These are phyloP conservation scores for Chrysomela aeneicollis DNA, from an alignment of 2,888 invertebrate species.

Conservation along the genomic window DNA sequence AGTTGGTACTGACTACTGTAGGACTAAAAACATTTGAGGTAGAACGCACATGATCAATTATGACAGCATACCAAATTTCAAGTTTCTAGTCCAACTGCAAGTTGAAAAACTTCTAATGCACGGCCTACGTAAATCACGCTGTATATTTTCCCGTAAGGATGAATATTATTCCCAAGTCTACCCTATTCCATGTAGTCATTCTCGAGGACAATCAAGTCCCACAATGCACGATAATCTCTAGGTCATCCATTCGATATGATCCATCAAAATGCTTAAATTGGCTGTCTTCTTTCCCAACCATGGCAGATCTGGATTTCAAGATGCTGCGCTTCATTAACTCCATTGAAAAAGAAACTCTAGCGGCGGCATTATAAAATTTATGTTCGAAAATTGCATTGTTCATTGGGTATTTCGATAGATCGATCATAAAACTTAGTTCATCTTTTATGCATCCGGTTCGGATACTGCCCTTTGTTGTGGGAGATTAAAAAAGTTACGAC, in stretches of 20 bases:
- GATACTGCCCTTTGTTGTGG: conserved; percentile 16
- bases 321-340: not conserved
- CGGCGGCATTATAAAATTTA: conserved; percentile 31
- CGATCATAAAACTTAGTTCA: conserved; percentile 34
- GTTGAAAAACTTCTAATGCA: too few relatives aligned
- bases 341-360: not conserved
- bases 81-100: too few relatives aligned
- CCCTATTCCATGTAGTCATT: too few relatives aligned
- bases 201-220: too few relatives aligned
- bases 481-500: conserved; percentile 3
- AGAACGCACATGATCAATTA: too few relatives aligned
- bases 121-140: too few relatives aligned
- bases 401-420: conserved; percentile 43
- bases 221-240: too few relatives aligned
- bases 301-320: not conserved
- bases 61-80: too few relatives aligned
- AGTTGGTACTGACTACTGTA: too few relatives aligned
- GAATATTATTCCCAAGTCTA: too few relatives aligned
- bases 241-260: not conserved
- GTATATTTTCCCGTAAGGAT: too few relatives aligned
- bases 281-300: not conserved
- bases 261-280: not conserved
- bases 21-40: too few relatives aligned
- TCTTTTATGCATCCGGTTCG: conserved; percentile 28
- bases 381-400: conserved; percentile 47